Conservation (phyloP, 2,888 invertebrate genomes). For the Mylabris sibirica region DNA sequence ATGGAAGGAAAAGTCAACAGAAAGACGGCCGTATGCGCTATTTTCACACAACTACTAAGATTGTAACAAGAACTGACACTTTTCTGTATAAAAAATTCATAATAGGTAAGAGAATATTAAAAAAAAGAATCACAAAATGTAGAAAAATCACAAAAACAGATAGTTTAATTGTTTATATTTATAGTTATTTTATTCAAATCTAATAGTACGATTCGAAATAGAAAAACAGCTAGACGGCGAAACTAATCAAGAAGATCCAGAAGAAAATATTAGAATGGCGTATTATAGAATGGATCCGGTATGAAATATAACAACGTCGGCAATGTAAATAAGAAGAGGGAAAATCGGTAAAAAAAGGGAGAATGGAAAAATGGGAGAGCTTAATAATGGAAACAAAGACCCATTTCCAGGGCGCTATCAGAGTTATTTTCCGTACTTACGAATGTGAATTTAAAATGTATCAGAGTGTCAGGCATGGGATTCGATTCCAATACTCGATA, state of each 20-base stretch:
- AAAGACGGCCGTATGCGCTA: conserved; percentile 25
- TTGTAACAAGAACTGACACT: conserved; percentile 18
- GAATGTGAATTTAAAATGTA: conserved; percentile 62
- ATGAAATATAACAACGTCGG: conserved; percentile 31
- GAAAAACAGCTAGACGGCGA: conserved; percentile 32
- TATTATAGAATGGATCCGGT: conserved; percentile 26
- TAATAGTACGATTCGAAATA: conserved; percentile 21
- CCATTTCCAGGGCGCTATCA: conserved; percentile 42
- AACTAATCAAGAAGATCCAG: conserved; percentile 29
- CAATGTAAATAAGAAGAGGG: conserved; percentile 26
- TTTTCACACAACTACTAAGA: conserved; percentile 31
- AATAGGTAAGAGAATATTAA: conserved; percentile 32
- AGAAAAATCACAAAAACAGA: conserved; percentile 10
- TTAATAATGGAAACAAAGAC: conserved; percentile 49
- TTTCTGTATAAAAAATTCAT: conserved; percentile 36
- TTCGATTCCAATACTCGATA: conserved; percentile 61
- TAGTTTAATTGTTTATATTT: neutral
- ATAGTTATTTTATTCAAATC: conserved; percentile 27
- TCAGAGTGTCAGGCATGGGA: conserved; percentile 58
- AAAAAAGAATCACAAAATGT: conserved; percentile 11
- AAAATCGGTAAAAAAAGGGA: conserved; percentile 24
- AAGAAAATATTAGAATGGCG: neutral
- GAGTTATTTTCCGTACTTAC: conserved; percentile 54
- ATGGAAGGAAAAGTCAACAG: conserved; percentile 25
- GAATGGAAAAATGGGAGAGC: conserved; percentile 44